Evolutionary conservation across 2,888 invertebrate genomes (phyloP), one percentile per base, ranked within the genome.

Genomic region (Bellardia pandia): DNA sequence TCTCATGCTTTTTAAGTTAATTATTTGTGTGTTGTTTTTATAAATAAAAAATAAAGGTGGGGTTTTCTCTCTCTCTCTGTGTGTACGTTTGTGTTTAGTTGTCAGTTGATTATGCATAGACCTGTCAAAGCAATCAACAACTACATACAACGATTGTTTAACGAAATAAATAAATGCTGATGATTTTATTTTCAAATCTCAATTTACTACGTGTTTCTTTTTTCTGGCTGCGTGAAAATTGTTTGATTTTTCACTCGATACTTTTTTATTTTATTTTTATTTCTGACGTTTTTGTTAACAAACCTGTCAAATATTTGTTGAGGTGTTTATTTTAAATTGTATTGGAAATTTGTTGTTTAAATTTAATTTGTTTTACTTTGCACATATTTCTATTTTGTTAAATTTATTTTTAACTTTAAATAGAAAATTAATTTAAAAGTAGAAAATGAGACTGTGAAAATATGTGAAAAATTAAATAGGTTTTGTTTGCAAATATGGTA

Each of bases 171-270:
- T 78, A 78, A 62, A 83, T 72, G 86, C 69, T 87, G 81, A 85
- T 81, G 80, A 81, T 84, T 78, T 85, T 78, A 81, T 77, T 85
- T 84, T 79, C 60, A 71, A 86, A 80, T 77, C 66, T 86, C 53
- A 80, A 80, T 72, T 80, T 64, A n/a, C 23, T 42, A 60, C n/a
- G 42, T 60, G n/a, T 66, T 48, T 53, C 33, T 40, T 48, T 79
- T 23, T 23, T 23, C 23, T 71, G 45, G 64, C 48, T 45, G 23
- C 3, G 3, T 37, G 69, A 33, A 53, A 42, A 37, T 62, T 75
- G 14, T 80, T 48, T 80, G 64, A 51, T 66, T 69, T 76, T 80
- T 69, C n/a, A 72, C 42, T 62, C 16, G 16, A 13, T 30, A 11
- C 11, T 53, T 16, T 6, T 9, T 60, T 23, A 23, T 42, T 72